Evolutionary conservation across 2,113 vertebrate genomes (phyloP).

Genomic region (Dipodomys spectabilis): DNA sequence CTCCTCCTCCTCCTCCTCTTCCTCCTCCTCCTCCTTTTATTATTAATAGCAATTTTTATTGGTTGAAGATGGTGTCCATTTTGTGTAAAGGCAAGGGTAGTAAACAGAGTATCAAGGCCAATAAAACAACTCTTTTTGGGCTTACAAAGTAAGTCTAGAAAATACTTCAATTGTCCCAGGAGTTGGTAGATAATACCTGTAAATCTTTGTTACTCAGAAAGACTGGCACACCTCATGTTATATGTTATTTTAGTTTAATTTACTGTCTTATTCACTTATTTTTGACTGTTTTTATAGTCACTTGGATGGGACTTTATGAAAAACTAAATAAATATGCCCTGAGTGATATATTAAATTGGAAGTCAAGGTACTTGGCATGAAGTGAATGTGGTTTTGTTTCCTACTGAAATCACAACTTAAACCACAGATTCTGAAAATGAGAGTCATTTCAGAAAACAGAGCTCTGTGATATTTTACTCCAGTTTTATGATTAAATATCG

Average conservation of each 20-base stretch:
- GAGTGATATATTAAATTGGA: background rate
- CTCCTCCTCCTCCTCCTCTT: too few species aligned
- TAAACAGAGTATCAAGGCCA: background rate
- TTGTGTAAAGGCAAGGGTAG: background rate
- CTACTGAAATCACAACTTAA: background rate
- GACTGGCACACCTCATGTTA: background rate
- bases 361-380: background rate
- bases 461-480: background rate
- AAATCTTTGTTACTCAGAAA: too few species aligned
- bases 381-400: background rate
- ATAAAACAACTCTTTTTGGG: background rate
- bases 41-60: background rate
- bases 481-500: constrained; percentile 15
- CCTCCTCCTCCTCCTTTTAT: too few species aligned
- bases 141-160: background rate
- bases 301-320: background rate
- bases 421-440: background rate
- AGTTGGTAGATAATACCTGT: background rate
- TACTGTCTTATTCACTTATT: background rate
- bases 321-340: background rate
- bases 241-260: too few species aligned
- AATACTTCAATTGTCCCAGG: background rate
- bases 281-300: background rate
- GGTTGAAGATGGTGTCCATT: background rate
- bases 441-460: background rate